These are phyloP conservation scores for Lasioglossum morio DNA, from an alignment of 2,888 invertebrate genomes.

Conservation along the genomic window DNA sequence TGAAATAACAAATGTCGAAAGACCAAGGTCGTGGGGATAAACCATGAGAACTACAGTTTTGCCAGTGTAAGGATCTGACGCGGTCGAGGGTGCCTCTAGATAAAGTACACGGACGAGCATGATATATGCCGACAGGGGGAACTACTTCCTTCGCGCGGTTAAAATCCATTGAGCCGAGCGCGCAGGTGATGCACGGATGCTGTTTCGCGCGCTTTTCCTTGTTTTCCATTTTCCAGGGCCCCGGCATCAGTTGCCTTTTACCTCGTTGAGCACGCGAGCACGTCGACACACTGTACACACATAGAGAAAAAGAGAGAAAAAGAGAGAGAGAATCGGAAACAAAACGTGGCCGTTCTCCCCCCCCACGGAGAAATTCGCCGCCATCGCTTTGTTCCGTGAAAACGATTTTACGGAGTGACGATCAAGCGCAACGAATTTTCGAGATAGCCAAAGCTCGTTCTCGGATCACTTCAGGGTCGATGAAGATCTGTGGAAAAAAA, in stretches of 20 bases:
- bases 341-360: background rate
- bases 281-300: background rate
- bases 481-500: too few relatives aligned
- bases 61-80: background rate
- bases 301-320: background rate
- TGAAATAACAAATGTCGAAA: background rate
- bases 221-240: constrained; percentile 11
- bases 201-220: constrained; percentile 18
- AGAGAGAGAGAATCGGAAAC: background rate
- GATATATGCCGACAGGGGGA: background rate
- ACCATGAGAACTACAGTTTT: background rate
- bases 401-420: constrained; percentile 7
- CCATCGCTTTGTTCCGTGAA: background rate
- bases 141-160: constrained; percentile 9
- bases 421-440: background rate
- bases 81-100: background rate
- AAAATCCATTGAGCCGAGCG: constrained; percentile 7
- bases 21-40: background rate
- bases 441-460: background rate
- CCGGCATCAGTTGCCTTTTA: constrained; percentile 20
- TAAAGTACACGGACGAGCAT: background rate
- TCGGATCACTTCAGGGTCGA: background rate
- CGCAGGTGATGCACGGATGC: constrained; percentile 17
- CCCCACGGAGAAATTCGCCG: background rate
- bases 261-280: constrained; percentile 7